Evolutionary conservation across 2,888 invertebrate species (phyloP), one percentile per base, ranked within the genome.

Genomic region (Torymus texanus): DNA sequence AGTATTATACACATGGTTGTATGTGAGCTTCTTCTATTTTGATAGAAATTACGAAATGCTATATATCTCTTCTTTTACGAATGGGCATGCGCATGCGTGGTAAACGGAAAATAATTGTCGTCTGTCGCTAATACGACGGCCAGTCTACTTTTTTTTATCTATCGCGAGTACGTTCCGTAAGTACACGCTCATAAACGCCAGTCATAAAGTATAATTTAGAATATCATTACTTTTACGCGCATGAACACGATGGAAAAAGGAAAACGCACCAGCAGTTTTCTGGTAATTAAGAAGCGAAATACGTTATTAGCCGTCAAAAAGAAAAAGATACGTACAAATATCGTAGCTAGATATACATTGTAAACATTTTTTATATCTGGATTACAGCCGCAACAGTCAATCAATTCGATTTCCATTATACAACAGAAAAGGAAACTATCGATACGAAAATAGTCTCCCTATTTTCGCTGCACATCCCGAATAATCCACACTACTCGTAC

Each of bases 191-290:
- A 16, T 73, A 73, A 73, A 73, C 53, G 63, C 63, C 55, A 55
- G 73, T 73, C 73, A 55, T 73, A 73, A 73, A 73, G 63, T 73
- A 56, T 73, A 63, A 63, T 62, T 73, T 63, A 55, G 21, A 62
- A 53, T 71, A 71, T 72, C 72, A 62, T 72, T 72, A 72, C n/a
- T 29, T 62, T 62, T 62, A 62, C 53, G 11, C 55, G 72, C 53
- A 14, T 62, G 29, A 18, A 72, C 53, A 53, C 12, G 2, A 1
- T 41, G 8, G 11, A n/a, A 41, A 55, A 58, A 50, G 18, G 16
- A n/a, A 56, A 29, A 29, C 14, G 21, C 11, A 29, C 0, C 41
- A 10, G 63, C 29, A 41, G 24, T 62, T 72, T 72, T 29, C 62
- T 29, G 14, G 62, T n/a, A 61, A 59, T 51, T 41, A 50, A 8